Base-by-base conservation (phyloP, 2,888 invertebrate genomes). In the Chrysomela aeneicollis region DNA sequence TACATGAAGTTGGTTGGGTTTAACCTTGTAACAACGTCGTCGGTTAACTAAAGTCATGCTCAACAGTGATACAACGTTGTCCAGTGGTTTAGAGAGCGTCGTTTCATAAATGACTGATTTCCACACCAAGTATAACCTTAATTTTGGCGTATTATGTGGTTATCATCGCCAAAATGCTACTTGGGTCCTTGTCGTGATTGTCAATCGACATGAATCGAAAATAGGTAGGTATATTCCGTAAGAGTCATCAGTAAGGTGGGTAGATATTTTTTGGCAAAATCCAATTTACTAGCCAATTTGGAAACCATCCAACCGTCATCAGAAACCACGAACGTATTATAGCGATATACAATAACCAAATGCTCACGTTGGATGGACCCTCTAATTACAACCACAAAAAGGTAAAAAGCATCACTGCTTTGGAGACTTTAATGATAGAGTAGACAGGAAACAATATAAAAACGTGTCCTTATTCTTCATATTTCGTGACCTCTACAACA, bases 391-490 rank as follows among this genome's bases (percentile, higher is more conserved):
- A 9, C 53, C 17, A 53, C 57, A 46, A 57, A 57, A 51, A 26
- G 42, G 49, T 49, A 50, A 59, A 59, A 59, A 51, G 32, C 59
- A 50, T 32, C 17, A 35, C 32, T 51, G 49, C 49, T 46, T 19
- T 22, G 59, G 59, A 59, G 51, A 59, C 52, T 59, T 59, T 52
- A 59, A 59, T 52, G 59, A 59, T 59, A 52, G 51, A 21, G 51
- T 51, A 50, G 59, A 59, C 47, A 59, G 59, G 46, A 59, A 59
- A 59, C 50, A 50, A 37, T 59, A 51, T 49, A 59, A 50, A 51
- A 26, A 59, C 50, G 50, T 59, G 49, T 59, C 59, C 21, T 59
- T 59, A 59, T 15, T 35, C 2, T 9, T 35, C 10, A 35, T 35
- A 35, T 35, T 35, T 42, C 42, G 12, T 42, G 42, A 42, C 42